A percentile compares a stretch with the other conserved stretches of the same genome.
phyloP scores from a whole-genome alignment of 2,113 vertebrate genomes.

The Halichoerus grypus region DNA sequence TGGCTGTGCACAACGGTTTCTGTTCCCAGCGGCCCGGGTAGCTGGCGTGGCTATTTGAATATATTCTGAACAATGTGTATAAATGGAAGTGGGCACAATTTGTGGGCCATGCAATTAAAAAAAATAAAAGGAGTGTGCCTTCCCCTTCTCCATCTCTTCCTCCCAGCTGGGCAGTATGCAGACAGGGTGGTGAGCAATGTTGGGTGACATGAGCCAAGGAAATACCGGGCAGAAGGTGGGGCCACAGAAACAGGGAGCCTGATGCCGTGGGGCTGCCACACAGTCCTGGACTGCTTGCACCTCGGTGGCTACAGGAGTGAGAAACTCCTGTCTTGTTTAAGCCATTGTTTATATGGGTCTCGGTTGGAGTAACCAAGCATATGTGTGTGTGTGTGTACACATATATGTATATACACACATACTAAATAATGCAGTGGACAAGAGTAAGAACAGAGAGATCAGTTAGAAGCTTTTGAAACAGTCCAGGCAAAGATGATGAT shows the following conservation, averaged over 20 bases:
- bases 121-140: neutral
- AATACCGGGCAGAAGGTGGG: neutral
- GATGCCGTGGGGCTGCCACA: neutral
- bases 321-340: neutral
- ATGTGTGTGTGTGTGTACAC: too few relatives aligned
- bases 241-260: neutral
- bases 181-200: neutral
- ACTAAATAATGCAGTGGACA: neutral
- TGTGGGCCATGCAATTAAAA: neutral
- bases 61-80: neutral
- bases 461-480: neutral
- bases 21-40: neutral
- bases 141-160: neutral
- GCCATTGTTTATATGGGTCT: constrained; percentile 4
- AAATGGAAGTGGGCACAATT: neutral
- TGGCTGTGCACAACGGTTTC: neutral
- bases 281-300: neutral
- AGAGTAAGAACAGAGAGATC: neutral
- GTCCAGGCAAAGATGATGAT: neutral
- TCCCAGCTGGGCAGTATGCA: neutral
- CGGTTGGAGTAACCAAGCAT: neutral
- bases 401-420: too few relatives aligned
- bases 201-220: neutral
- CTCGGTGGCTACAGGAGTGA: neutral
- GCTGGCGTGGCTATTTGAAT: neutral